Conservation (phyloP, 2,113 vertebrate species). For the Phainopepla nitens region DNA sequence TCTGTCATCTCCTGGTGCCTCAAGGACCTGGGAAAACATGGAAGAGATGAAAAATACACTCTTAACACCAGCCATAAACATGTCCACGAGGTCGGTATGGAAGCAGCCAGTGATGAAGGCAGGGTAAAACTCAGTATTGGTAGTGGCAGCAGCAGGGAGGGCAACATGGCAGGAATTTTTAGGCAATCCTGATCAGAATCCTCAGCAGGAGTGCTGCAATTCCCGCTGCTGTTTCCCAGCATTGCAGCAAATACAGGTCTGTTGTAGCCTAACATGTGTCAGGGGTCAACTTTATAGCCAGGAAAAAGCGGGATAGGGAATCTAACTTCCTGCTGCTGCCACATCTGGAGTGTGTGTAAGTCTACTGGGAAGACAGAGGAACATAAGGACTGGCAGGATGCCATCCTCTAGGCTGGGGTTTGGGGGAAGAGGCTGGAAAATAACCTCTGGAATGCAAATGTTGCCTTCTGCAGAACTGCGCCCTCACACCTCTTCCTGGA, state of each 20-base stretch:
- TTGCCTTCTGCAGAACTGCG: neutral
- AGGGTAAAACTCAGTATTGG: neutral
- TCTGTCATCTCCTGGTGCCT: neutral
- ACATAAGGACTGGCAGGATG: neutral
- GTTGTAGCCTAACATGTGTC: accelerated
- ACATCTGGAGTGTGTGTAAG: neutral
- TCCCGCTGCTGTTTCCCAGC: neutral
- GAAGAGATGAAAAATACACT: neutral
- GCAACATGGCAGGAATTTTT: neutral
- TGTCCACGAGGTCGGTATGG: neutral
- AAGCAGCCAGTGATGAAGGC: neutral
- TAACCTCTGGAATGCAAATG: neutral
- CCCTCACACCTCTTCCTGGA: neutral
- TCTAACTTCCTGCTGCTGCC: neutral
- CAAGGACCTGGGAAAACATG: neutral
- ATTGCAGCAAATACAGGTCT: neutral
- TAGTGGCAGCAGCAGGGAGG: neutral
- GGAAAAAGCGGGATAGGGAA: neutral
- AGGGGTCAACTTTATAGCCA: accelerated
- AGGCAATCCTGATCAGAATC: neutral
- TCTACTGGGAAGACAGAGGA: neutral
- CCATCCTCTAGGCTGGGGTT: neutral
- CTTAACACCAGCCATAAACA: neutral
- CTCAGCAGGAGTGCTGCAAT: neutral
- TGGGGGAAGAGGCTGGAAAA: neutral